phyloP scores from a whole-genome alignment of 2,113 vertebrate genomes.

The Psilopsiagon aurifrons region DNA sequence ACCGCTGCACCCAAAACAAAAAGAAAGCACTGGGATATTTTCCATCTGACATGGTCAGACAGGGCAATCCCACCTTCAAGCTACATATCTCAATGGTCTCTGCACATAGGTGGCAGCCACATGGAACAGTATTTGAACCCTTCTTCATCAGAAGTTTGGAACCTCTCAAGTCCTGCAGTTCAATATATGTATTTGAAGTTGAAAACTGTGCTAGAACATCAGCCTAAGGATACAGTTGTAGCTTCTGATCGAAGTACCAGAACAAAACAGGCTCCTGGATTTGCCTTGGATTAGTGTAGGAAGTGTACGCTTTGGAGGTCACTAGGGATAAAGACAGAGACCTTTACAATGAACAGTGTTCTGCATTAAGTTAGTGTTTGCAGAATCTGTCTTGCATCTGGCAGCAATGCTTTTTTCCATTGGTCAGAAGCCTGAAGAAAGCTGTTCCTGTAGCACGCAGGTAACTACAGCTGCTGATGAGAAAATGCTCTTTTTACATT shows the following conservation, averaged over 20 bases:
- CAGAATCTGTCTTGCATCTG: not conserved
- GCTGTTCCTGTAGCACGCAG: not conserved
- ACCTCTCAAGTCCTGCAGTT: not conserved
- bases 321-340: not conserved
- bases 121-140: not conserved
- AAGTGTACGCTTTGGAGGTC: accelerated
- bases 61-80: not conserved
- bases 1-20: not conserved
- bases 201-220: not conserved
- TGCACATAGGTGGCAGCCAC: not conserved
- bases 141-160: not conserved
- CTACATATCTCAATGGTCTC: not conserved
- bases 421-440: not conserved
- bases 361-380: not conserved
- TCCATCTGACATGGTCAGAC: not conserved
- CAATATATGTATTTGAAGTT: not conserved
- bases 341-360: not conserved
- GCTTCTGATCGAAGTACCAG: not conserved
- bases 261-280: not conserved
- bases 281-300: not conserved
- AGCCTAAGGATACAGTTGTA: not conserved
- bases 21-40: not conserved
- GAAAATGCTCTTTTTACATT: not conserved
- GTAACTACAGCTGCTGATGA: not conserved
- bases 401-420: not conserved